Conservation (phyloP, 2,797 vertebrate genomes). For the Octomys mimax region DNA sequence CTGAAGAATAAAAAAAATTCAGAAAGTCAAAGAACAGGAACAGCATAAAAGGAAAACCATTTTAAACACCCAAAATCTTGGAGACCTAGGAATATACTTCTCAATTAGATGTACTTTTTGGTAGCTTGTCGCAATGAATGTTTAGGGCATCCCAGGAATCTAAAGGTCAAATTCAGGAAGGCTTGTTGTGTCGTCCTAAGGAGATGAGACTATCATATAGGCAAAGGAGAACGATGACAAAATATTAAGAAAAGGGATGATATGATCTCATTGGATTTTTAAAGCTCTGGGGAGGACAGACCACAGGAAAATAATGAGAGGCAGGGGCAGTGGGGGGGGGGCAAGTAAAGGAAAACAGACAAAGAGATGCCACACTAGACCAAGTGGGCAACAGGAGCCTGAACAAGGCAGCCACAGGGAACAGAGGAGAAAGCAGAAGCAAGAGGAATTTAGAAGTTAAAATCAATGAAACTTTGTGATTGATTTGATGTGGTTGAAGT, state of each 20-base stretch:
- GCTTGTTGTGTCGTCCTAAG: neutral
- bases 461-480: slow-evolving; percentile 55
- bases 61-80: slow-evolving; percentile 32
- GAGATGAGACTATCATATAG: neutral
- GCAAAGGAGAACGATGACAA: neutral
- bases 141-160: slow-evolving; percentile 28
- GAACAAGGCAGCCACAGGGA: neutral
- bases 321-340: neutral
- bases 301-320: neutral
- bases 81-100: slow-evolving; percentile 23
- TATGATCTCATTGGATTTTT: neutral
- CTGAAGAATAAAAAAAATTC: slow-evolving; percentile 37
- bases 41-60: slow-evolving; percentile 29
- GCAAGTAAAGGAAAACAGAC: neutral
- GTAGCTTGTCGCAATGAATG: neutral
- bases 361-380: neutral
- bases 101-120: neutral
- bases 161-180: slow-evolving; percentile 40
- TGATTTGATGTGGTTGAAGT: slow-evolving; percentile 67
- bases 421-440: neutral
- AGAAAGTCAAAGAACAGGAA: slow-evolving; percentile 34
- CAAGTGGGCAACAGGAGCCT: neutral
- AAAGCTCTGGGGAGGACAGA: neutral
- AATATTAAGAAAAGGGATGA: slow-evolving; percentile 1
- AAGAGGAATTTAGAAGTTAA: slow-evolving; percentile 41